A percentile compares a stretch with the other conserved stretches of the same genome.
phyloP scores from a whole-genome alignment of 2,888 invertebrate genomes.

The Quadroppia sp. region DNA sequence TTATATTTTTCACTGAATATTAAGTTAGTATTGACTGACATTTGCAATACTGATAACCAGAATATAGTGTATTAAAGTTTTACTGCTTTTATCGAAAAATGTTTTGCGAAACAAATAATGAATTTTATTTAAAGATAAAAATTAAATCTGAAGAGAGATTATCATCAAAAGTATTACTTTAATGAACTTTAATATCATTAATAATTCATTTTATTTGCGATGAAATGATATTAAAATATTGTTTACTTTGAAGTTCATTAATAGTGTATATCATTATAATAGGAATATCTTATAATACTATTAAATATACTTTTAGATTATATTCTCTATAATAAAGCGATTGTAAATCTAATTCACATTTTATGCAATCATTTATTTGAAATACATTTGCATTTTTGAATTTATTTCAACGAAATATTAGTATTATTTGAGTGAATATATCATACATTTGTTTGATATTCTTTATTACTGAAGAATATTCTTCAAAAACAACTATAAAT shows the following conservation, averaged over 20 bases:
- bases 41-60: background rate
- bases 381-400: conserved; percentile 6
- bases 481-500: background rate
- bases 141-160: conserved; percentile 2
- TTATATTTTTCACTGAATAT: no score
- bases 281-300: background rate
- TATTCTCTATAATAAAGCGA: background rate
- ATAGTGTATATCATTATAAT: no score
- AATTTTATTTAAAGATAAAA: conserved; percentile 8
- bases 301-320: background rate
- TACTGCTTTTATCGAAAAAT: no score
- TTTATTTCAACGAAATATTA: background rate
- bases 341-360: background rate
- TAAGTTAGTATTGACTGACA: background rate
- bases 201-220: background rate
- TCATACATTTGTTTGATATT: background rate
- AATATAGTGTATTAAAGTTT: no score
- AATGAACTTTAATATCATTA: background rate
- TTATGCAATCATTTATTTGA: background rate
- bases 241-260: no score
- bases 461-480: background rate
- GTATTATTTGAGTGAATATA: background rate
- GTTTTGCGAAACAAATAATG: conserved; percentile 4
- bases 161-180: background rate
- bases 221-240: background rate